Evolutionary conservation across 2,113 vertebrate genomes (phyloP).

Genomic region (Melanocharis versteri): DNA sequence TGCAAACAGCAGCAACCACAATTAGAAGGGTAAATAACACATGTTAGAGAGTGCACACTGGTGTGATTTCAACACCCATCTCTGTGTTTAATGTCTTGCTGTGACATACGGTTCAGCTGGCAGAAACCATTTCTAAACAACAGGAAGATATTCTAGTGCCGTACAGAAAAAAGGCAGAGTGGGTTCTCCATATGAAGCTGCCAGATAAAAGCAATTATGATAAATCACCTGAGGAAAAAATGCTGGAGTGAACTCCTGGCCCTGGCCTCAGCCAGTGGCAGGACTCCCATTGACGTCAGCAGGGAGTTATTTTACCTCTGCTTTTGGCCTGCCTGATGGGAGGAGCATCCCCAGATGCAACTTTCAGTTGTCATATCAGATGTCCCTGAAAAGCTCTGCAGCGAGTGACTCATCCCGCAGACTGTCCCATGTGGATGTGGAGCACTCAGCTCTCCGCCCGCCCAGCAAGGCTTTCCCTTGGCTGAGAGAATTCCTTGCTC

Average conservation of each 20-base stretch:
- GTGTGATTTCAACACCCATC: not conserved
- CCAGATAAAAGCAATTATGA: not conserved
- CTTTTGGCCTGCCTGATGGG: not conserved
- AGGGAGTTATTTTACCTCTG: not conserved
- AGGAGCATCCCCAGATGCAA: not conserved
- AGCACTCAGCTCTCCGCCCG: not conserved
- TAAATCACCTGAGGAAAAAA: conserved; percentile 22
- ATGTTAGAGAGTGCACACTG: not conserved
- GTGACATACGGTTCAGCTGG: not conserved
- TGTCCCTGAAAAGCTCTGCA: not conserved
- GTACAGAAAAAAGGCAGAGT: not conserved
- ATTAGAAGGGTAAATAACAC: not conserved
- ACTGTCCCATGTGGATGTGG: not conserved
- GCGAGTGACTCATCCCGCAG: not conserved
- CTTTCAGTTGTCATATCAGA: not conserved
- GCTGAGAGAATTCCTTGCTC: not conserved
- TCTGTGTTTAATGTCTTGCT: not conserved
- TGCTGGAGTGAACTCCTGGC: not conserved
- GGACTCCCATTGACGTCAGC: conserved; percentile 19
- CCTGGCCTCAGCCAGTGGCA: not conserved
- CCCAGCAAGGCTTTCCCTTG: not conserved
- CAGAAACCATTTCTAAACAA: not conserved
- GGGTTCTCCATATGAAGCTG: not conserved
- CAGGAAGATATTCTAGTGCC: not conserved
- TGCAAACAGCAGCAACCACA: not conserved